Conservation (phyloP, 1,140 invertebrate species). For the Heterodera carotae region DNA sequence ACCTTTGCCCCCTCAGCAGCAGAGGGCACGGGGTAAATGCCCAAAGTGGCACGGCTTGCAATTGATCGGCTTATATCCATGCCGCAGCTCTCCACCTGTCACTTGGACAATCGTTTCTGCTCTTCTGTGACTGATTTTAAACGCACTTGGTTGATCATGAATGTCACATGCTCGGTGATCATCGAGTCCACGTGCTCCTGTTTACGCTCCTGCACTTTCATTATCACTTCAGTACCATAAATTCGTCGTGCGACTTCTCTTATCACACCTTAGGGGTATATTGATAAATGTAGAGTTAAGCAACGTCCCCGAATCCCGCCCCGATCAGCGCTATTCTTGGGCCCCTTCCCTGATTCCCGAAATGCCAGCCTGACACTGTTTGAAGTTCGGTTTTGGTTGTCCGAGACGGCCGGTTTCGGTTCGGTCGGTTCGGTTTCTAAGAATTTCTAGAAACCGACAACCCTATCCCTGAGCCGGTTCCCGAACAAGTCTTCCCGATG, state of each 20-base stretch:
- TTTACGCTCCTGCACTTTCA: constrained; percentile 62
- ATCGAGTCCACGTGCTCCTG: constrained; percentile 62
- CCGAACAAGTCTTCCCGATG: too few relatives aligned
- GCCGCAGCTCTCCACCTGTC: constrained; percentile 17
- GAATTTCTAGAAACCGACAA: too few relatives aligned
- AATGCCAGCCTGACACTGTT: too few relatives aligned
- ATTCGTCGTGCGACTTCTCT: constrained; percentile 64
- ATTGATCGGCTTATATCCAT: constrained; percentile 11
- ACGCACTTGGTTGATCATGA: constrained; percentile 57
- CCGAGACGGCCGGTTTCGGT: too few relatives aligned
- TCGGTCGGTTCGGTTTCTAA: too few relatives aligned
- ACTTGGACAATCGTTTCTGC: constrained; percentile 1
- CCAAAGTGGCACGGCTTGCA: constrained; percentile 11
- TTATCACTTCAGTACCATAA: constrained; percentile 64
- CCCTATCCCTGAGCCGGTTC: too few relatives aligned
- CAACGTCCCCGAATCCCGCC: too few relatives aligned
- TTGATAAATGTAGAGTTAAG: too few relatives aligned
- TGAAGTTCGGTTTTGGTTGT: too few relatives aligned
- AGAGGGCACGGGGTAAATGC: neutral
- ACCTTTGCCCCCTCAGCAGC: too few relatives aligned
- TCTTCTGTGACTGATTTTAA: neutral
- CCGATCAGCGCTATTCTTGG: too few relatives aligned
- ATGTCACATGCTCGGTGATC: constrained; percentile 61
- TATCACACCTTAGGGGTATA: constrained; percentile 58
- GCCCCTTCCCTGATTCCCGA: too few relatives aligned